Evolutionary conservation across 2,113 vertebrate genomes (phyloP).

Genomic region (Vimba vimba): DNA sequence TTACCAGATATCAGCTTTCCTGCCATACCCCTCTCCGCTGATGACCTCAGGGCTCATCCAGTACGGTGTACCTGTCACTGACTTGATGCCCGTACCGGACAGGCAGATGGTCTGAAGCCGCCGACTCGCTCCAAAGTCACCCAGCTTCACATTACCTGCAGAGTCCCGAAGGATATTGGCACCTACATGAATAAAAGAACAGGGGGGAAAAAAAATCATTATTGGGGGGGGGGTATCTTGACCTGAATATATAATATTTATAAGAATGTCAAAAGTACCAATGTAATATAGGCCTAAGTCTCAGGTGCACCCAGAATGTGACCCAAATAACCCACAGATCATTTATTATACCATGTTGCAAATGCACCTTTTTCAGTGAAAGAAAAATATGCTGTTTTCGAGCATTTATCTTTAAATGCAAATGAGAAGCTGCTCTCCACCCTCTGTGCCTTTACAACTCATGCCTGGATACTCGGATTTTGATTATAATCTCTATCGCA

Average conservation of each 20-base stretch:
- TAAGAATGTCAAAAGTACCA: background rate
- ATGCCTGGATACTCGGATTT: too few species aligned
- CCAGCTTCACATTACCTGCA: constrained; percentile 95
- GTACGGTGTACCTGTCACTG: constrained; percentile 96
- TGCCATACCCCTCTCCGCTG: constrained; percentile 96
- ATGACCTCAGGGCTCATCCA: constrained; percentile 99
- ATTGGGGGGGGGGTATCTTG: background rate
- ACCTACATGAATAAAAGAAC: constrained; percentile 74
- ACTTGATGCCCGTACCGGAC: constrained; percentile 96
- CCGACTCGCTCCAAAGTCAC: constrained; percentile 97
- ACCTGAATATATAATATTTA: too few species aligned
- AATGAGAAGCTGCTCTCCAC: too few species aligned
- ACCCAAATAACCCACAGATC: too few species aligned
- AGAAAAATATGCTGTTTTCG: too few species aligned
- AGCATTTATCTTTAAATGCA: too few species aligned
- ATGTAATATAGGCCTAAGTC: background rate
- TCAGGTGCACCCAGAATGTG: too few species aligned
- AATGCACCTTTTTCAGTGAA: too few species aligned
- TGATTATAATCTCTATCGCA: too few species aligned
- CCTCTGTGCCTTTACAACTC: too few species aligned
- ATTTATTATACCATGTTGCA: too few species aligned
- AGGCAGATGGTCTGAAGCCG: constrained; percentile 97
- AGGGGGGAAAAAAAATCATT: background rate
- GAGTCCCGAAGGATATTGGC: constrained; percentile 98
- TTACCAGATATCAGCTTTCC: constrained; percentile 98